A percentile compares a stretch with the other conserved stretches of the same genome.
These are phyloP conservation scores for Chironomus riparius DNA, from an alignment of 2,888 invertebrate species.

Conservation along the genomic window DNA sequence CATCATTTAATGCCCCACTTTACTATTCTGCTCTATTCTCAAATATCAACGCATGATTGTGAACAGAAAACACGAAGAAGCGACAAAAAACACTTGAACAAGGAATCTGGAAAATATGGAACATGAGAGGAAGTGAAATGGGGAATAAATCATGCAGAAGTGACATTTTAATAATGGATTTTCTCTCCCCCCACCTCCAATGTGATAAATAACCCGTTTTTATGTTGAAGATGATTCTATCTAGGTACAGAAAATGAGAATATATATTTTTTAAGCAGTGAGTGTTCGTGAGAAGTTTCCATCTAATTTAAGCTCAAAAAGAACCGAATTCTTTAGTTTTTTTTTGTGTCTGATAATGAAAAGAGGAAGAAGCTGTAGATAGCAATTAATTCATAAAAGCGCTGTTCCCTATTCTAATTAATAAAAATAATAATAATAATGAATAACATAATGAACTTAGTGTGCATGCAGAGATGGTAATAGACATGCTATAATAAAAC, in stretches of 20 bases:
- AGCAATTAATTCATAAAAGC: neutral
- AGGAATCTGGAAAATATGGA: too few relatives aligned
- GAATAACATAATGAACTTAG: neutral
- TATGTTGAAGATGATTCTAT: slow-evolving; percentile 17
- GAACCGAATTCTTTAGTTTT: too few relatives aligned
- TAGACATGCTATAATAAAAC: neutral
- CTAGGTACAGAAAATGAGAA: slow-evolving; percentile 13
- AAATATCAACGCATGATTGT: neutral
- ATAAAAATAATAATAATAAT: neutral
- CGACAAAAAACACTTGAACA: neutral
- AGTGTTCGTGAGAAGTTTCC: slow-evolving; percentile 10
- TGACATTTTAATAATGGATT: slow-evolving; percentile 27
- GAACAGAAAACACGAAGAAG: neutral
- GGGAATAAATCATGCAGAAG: slow-evolving; percentile 26
- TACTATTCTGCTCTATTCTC: neutral
- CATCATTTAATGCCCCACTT: neutral
- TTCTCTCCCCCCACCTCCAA: neutral
- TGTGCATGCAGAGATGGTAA: neutral
- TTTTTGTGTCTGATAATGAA: too few relatives aligned
- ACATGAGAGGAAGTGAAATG: neutral
- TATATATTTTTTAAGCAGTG: neutral
- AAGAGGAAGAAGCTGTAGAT: neutral
- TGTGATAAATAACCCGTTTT: slow-evolving; percentile 14
- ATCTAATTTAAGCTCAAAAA: neutral
- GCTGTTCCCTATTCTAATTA: neutral